phyloP scores from a whole-genome alignment of 2,888 invertebrate species.

The Acrocera orbiculus region DNA sequence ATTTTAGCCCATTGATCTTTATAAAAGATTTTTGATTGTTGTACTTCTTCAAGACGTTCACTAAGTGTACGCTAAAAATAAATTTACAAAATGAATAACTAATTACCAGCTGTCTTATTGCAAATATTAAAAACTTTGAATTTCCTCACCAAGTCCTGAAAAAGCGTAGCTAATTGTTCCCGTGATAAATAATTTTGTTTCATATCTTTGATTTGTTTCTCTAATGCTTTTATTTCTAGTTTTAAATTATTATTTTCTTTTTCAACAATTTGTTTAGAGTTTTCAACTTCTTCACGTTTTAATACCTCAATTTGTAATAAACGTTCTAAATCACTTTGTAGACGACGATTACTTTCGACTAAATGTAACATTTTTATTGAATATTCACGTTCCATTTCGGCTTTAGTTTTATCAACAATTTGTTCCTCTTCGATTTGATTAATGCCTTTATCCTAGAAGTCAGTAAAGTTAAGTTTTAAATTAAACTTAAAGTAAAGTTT shows the following conservation, averaged over 20 bases:
- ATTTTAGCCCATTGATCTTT: slow-evolving; percentile 58
- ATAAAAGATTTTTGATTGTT: slow-evolving; percentile 52
- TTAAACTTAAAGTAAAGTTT: no score
- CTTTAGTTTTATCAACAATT: slow-evolving; percentile 36
- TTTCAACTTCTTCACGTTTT: slow-evolving; percentile 31
- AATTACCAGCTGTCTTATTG: not conserved
- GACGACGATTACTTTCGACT: slow-evolving; percentile 37
- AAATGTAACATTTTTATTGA: slow-evolving; percentile 39
- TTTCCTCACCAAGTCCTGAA: slow-evolving; percentile 42
- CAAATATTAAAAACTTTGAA: not conserved
- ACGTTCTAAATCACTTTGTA: slow-evolving; percentile 40
- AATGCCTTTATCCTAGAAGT: slow-evolving; percentile 8
- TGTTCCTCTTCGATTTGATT: slow-evolving; percentile 11
- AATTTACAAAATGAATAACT: not conserved
- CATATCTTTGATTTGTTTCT: slow-evolving; percentile 23
- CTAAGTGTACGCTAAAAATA: slow-evolving; percentile 36
- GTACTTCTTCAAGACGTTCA: slow-evolving; percentile 43
- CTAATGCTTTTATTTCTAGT: slow-evolving; percentile 17
- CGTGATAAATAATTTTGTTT: slow-evolving; percentile 42
- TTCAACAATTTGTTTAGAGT: slow-evolving; percentile 28
- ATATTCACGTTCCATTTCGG: slow-evolving; percentile 41
- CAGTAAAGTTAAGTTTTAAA: no score
- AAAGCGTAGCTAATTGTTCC: slow-evolving; percentile 45
- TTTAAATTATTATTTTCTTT: slow-evolving; percentile 27
- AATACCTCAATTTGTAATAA: slow-evolving; percentile 35